These are phyloP conservation scores for Andrena trimmerana DNA, from an alignment of 2,888 invertebrate genomes.

Conservation along the genomic window DNA sequence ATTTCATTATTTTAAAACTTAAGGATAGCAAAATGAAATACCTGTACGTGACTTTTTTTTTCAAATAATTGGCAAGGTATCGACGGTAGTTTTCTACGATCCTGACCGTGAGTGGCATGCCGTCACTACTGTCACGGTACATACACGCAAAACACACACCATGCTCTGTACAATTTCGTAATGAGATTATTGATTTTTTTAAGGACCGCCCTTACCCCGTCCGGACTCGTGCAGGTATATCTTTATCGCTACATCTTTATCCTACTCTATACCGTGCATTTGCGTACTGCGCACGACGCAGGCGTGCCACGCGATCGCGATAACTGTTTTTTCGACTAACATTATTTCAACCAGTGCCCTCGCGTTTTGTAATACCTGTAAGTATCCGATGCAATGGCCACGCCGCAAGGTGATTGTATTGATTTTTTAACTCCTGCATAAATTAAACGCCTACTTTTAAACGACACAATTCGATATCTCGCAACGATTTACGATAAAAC, in stretches of 20 bases:
- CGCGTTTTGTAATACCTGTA: constrained; percentile 36
- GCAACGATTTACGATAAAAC: neutral
- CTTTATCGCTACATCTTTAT: constrained; percentile 44
- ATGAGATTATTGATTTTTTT: constrained; percentile 70
- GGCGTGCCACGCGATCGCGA: constrained; percentile 46
- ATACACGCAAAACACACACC: constrained; percentile 24
- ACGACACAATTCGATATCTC: neutral
- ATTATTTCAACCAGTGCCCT: constrained; percentile 45
- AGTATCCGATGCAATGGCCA: constrained; percentile 40
- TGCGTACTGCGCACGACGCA: constrained; percentile 49
- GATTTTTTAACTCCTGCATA: constrained; percentile 44
- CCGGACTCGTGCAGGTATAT: constrained; percentile 3
- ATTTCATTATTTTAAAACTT: neutral
- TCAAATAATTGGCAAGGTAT: neutral
- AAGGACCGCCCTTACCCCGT: constrained; percentile 44
- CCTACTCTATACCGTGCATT: constrained; percentile 30
- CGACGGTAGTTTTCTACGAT: constrained; percentile 14
- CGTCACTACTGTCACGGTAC: constrained; percentile 33
- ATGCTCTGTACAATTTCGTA: constrained; percentile 59
- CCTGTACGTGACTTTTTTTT: neutral
- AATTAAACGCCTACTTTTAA: constrained; percentile 30
- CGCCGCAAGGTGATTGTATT: constrained; percentile 46
- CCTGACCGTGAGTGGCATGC: constrained; percentile 33
- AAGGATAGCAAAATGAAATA: neutral
- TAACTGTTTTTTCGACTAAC: constrained; percentile 47